Conservation (phyloP, 2,113 vertebrate species). For the Myiopsitta monachus region DNA sequence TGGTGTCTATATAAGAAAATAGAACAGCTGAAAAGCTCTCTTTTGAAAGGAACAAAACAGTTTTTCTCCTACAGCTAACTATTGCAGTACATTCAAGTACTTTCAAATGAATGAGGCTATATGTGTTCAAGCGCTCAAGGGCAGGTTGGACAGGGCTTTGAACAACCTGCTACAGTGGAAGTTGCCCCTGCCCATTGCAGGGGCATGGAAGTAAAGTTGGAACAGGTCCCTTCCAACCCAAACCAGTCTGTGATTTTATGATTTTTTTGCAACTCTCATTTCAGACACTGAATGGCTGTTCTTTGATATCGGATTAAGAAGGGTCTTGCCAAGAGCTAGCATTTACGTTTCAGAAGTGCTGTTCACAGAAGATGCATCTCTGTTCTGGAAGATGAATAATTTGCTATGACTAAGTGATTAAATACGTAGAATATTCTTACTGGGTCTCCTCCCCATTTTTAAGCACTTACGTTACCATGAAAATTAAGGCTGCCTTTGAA, state of each 20-base stretch:
- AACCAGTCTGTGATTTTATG: neutral
- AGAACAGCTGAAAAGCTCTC: constrained; percentile 21
- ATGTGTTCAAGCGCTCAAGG: neutral
- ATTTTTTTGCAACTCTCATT: neutral
- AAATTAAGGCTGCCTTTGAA: neutral
- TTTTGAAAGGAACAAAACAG: neutral
- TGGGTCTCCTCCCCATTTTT: neutral
- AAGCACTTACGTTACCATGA: neutral
- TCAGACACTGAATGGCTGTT: neutral
- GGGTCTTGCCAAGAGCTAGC: neutral
- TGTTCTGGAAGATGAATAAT: neutral
- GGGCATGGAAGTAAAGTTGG: neutral
- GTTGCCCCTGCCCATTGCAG: neutral
- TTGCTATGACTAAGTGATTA: neutral
- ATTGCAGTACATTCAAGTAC: neutral
- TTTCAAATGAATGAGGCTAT: neutral
- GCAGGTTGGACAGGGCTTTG: neutral
- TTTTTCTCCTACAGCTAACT: neutral
- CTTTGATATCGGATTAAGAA: neutral
- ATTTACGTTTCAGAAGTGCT: neutral
- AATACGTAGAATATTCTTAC: neutral
- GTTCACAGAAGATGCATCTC: neutral
- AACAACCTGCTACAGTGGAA: neutral
- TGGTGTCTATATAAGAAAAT: constrained; percentile 82
- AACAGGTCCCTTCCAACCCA: neutral